Evolutionary conservation across 2,113 vertebrate genomes (phyloP).

Genomic region (Pao palembangensis): DNA sequence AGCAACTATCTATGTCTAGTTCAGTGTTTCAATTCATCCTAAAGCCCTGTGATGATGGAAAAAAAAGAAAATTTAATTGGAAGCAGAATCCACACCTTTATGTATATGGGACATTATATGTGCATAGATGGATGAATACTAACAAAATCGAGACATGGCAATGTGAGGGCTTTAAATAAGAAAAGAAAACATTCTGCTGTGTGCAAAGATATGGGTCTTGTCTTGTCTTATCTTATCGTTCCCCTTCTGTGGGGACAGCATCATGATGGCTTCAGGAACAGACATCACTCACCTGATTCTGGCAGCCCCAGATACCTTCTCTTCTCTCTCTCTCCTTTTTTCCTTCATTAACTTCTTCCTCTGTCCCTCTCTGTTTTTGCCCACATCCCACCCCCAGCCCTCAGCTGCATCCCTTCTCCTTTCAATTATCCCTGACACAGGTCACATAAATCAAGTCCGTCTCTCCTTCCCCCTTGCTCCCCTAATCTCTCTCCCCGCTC

Average conservation of each 20-base stretch:
- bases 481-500: constrained; percentile 30
- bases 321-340: constrained; percentile 11
- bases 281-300: constrained; percentile 3
- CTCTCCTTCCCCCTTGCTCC: constrained; percentile 18
- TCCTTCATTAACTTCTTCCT: constrained; percentile 1
- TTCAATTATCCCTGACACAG: constrained; percentile 52
- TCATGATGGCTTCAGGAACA: constrained; percentile 11
- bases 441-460: constrained; percentile 54
- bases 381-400: constrained; percentile 4
- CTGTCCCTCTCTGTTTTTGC: constrained; percentile 9
- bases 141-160: too few species aligned
- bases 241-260: not conserved
- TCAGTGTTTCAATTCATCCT: too few species aligned
- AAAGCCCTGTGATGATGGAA: too few species aligned
- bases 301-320: not conserved
- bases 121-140: too few species aligned
- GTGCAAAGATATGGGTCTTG: too few species aligned
- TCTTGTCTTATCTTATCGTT: too few species aligned
- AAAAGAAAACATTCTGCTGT: too few species aligned
- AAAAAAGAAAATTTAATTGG: too few species aligned
- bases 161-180: too few species aligned
- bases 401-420: constrained; percentile 45
- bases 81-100: too few species aligned
- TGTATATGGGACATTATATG: too few species aligned
- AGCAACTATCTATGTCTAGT: not conserved